These are phyloP conservation scores for Micrastur ruficollis DNA, from an alignment of 2,797 vertebrate genomes.

Conservation along the genomic window DNA sequence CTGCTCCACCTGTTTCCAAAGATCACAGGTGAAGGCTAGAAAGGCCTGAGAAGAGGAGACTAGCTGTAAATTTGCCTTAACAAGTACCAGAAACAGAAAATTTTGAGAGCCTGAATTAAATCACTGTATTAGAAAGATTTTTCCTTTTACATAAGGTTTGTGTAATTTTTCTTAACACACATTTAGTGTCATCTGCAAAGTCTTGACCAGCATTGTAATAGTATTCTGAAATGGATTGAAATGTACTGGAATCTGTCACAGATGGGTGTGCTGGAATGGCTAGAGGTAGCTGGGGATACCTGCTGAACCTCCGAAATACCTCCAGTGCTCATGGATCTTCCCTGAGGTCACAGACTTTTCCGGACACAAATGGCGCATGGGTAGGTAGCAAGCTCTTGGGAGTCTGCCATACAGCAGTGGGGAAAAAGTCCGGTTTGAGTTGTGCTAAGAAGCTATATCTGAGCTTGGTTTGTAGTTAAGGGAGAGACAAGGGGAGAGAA, in stretches of 20 bases:
- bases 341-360: not conserved
- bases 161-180: not conserved
- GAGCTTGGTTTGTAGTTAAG: not conserved
- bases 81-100: not conserved
- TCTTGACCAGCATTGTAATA: not conserved
- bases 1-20: not conserved
- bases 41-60: not conserved
- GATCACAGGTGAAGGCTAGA: not conserved
- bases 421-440: not conserved
- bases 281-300: not conserved
- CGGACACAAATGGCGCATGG: not conserved
- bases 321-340: not conserved
- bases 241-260: not conserved
- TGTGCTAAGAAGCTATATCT: not conserved
- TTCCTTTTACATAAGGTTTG: not conserved
- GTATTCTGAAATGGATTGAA: not conserved
- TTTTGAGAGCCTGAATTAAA: not conserved
- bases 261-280: not conserved
- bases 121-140: not conserved
- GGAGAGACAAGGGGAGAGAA: not conserved
- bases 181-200: not conserved
- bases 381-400: not conserved
- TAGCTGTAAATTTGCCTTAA: not conserved
- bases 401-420: not conserved
- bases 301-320: not conserved